Evolutionary conservation across 2,113 vertebrate genomes (phyloP).

Genomic region (Cisticola juncidis): DNA sequence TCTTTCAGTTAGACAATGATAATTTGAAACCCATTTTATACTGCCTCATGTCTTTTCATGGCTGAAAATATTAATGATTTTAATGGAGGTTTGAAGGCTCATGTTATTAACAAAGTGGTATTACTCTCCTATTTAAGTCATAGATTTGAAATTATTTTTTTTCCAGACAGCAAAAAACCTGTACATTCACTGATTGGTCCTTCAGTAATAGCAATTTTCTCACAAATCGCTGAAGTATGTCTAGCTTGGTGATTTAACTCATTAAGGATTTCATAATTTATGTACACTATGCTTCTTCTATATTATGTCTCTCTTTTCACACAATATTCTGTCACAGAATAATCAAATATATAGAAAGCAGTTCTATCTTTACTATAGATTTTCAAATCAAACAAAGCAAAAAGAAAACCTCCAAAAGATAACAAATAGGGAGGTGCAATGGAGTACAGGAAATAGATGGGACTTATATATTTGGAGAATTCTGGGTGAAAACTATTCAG

Average conservation of each 20-base stretch:
- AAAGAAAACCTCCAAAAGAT: not conserved
- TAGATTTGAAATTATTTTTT: not conserved
- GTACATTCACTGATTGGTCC: not conserved
- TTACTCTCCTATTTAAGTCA: not conserved
- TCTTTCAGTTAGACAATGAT: not conserved
- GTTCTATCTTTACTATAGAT: not conserved
- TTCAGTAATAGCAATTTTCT: not conserved
- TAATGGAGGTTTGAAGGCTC: not conserved
- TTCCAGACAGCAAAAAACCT: not conserved
- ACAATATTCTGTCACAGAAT: not conserved
- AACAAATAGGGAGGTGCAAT: not conserved
- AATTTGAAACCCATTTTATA: not conserved
- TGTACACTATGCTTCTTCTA: not conserved
- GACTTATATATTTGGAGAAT: not conserved
- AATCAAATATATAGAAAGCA: not conserved
- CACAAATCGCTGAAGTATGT: not conserved
- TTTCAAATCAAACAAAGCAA: not conserved
- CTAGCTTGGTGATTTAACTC: not conserved
- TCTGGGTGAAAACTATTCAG: not conserved
- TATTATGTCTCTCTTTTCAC: not conserved
- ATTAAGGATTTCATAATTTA: not conserved
- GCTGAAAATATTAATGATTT: not conserved
- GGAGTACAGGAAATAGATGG: not conserved
- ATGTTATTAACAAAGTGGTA: not conserved
- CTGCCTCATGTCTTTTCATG: not conserved